Percentiles rank a stretch among this genome's conserved stretches.
Conservation (phyloP, 2,797 vertebrate genomes). For the Selene dorsalis region DNA sequence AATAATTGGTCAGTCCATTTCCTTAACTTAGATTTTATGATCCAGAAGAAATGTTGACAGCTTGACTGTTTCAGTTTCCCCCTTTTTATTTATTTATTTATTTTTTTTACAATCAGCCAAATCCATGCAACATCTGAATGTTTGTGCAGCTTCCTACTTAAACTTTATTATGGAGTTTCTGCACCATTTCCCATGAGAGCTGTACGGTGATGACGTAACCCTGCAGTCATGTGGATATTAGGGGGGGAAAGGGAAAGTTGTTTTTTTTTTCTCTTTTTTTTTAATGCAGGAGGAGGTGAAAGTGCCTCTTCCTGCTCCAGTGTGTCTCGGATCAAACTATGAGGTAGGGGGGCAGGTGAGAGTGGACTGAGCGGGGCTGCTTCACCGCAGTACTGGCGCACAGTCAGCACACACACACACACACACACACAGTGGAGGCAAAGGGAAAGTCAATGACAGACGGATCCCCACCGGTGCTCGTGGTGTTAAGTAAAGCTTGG, state of each 20-base stretch:
- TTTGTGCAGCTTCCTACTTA: neutral
- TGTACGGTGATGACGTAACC: constrained; percentile 77
- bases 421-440: neutral
- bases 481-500: neutral
- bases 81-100: neutral
- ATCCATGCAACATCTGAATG: neutral
- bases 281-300: constrained; percentile 37
- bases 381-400: constrained; percentile 76
- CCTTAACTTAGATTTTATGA: neutral
- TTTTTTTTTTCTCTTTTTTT: constrained; percentile 46
- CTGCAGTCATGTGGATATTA: constrained; percentile 75
- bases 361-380: constrained; percentile 43
- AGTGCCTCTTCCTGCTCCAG: neutral
- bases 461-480: constrained; percentile 2
- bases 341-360: constrained; percentile 67
- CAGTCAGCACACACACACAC: constrained; percentile 39
- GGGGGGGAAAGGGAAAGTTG: constrained; percentile 52
- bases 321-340: constrained; percentile 1
- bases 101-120: neutral
- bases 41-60: neutral
- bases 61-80: neutral
- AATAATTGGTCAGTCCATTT: neutral
- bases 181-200: constrained; percentile 13
- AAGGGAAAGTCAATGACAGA: constrained; percentile 55
- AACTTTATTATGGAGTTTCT: constrained; percentile 34